Conservation (phyloP, 2,113 vertebrate genomes). For the Serilophus lunatus region DNA sequence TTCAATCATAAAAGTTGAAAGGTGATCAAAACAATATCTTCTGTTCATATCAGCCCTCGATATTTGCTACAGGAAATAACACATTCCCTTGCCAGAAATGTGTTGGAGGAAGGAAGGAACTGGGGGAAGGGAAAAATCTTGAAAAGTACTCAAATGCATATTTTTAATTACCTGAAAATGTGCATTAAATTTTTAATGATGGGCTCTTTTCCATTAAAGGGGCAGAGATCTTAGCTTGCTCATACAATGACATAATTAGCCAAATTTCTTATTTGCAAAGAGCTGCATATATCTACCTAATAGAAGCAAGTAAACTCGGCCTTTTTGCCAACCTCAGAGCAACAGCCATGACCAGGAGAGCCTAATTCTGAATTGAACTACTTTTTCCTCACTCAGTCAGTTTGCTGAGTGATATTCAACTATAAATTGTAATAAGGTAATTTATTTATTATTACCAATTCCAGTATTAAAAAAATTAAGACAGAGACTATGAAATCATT, state of each 20-base stretch:
- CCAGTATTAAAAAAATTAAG: neutral
- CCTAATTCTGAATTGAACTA: neutral
- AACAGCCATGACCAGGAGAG: neutral
- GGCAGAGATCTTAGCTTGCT: neutral
- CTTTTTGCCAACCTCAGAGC: neutral
- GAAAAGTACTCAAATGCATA: neutral
- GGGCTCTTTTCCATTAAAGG: neutral
- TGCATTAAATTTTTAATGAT: neutral
- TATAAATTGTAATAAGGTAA: neutral
- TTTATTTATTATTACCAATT: neutral
- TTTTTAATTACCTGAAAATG: neutral
- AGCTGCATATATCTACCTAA: neutral
- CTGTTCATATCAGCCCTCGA: neutral
- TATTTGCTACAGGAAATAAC: conserved; percentile 53
- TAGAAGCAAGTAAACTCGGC: neutral
- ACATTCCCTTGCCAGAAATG: neutral
- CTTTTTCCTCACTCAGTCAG: neutral
- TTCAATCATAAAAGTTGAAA: neutral
- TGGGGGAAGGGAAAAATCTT: conserved; percentile 32
- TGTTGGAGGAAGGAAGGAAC: conserved; percentile 23
- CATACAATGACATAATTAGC: neutral
- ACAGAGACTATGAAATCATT: neutral
- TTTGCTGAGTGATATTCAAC: neutral
- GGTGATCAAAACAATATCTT: neutral
- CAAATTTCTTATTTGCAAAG: neutral